Percentiles rank a stretch among this genome's conserved stretches.
Conservation (phyloP, 2,888 invertebrate genomes). For the Habrosyne pyritoides region DNA sequence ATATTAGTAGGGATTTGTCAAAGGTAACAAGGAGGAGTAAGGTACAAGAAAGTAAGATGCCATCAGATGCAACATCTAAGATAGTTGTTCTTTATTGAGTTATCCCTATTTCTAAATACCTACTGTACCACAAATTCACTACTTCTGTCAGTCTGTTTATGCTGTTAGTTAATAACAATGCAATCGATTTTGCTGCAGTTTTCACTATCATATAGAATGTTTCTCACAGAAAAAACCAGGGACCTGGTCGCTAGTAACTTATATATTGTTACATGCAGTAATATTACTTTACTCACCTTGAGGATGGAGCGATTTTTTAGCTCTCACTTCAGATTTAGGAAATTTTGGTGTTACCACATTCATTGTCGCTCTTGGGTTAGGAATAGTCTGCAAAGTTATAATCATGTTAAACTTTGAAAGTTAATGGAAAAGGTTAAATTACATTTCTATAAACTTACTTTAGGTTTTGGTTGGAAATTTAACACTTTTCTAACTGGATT, state of each 20-base stretch:
- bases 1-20: too few species aligned
- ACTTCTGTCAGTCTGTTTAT: too few species aligned
- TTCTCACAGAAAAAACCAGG: too few species aligned
- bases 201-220: too few species aligned
- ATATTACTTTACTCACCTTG: constrained; percentile 46
- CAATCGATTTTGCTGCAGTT: too few species aligned
- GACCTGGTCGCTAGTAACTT: neutral
- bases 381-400: constrained; percentile 41
- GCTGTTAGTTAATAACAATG: too few species aligned
- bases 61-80: too few species aligned
- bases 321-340: constrained; percentile 53
- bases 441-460: constrained; percentile 35
- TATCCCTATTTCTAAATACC: too few species aligned
- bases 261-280: neutral
- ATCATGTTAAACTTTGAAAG: neutral
- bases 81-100: too few species aligned
- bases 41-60: too few species aligned
- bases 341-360: constrained; percentile 57
- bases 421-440: neutral
- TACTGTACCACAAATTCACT: too few species aligned
- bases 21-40: too few species aligned
- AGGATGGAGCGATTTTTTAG: constrained; percentile 52
- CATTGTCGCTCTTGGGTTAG: constrained; percentile 43
- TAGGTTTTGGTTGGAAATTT: constrained; percentile 59
- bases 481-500: constrained; percentile 69